Base-by-base conservation (phyloP, 1,140 invertebrate species). In the Venturia canescens region DNA sequence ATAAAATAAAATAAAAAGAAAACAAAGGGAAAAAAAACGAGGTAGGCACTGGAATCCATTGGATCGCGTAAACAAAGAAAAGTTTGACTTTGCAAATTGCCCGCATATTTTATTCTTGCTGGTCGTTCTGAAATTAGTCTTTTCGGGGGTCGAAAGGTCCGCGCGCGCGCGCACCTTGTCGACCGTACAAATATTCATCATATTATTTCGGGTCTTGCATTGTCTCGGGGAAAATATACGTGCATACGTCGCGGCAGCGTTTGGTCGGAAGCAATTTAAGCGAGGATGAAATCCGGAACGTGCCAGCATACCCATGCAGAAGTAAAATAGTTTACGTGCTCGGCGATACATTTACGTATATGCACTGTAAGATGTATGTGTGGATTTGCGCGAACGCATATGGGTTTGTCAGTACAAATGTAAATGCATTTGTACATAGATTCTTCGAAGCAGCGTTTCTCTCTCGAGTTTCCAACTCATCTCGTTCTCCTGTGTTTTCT, bases 181-280 rank as follows among this genome's bases (percentile, higher is more conserved):
- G n/a, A n/a, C 38, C 38, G 13, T 13, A 44, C 38, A 44, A 23
- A 15, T 18, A 48, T 48, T 5, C n/a, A 72, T 38, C 21, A 26
- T 48, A 21, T 50, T 13, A 26, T 63, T 63, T 63, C 16, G 23
- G 60, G 60, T 23, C 3, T 63, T 15, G 60, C 27, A 63, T 63
- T 63, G 60, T 63, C 60, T 63, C n/a, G n/a, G 23, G 38, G n/a
- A n/a, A n/a, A 44, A 72, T 72, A 72, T 31, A 15, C 34, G 26
- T 15, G 4, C 34, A 1, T 72, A 31, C 29, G 57, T 57, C 48
- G 71, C 48, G 71, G 48, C 23, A 74, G 29, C 34, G 53, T 38
- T 78, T 78, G 44, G 57, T 78, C 76, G 76, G 76, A 69, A 78
- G 63, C 76, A 78, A 78, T 69, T 78, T 48, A 78, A 66, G 6